phyloP scores from a whole-genome alignment of 2,888 invertebrate genomes.

The Zele albiditarsus region DNA sequence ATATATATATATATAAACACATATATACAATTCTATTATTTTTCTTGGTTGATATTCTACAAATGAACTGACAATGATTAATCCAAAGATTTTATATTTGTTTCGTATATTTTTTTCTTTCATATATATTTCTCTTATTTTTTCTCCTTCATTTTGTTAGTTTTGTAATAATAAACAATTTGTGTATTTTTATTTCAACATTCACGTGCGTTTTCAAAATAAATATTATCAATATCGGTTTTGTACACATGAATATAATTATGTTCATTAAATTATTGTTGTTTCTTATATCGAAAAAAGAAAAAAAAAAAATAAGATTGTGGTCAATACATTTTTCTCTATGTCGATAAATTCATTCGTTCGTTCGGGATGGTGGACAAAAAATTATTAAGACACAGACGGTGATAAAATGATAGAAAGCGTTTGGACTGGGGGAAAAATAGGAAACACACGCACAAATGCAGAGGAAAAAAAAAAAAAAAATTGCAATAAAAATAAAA shows the following conservation, averaged over 20 bases:
- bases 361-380: background rate
- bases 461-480: background rate
- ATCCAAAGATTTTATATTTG: background rate
- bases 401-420: background rate
- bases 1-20: background rate
- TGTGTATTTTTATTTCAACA: background rate
- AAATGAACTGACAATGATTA: background rate
- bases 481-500: background rate
- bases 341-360: background rate
- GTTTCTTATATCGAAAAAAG: background rate
- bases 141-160: background rate
- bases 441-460: background rate
- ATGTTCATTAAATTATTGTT: background rate
- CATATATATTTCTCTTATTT: background rate
- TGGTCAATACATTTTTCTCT: background rate
- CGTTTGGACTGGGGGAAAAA: background rate
- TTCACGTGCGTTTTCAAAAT: background rate
- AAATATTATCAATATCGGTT: conserved; percentile 9
- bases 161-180: background rate
- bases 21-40: conserved; percentile 1
- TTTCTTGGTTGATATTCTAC: background rate
- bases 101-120: background rate
- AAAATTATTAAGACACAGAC: background rate
- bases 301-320: background rate
- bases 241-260: conserved; percentile 6